Percentiles rank a stretch among this genome's conserved stretches.
Conservation (phyloP, 1,140 invertebrate genomes). For the Bombus impatiens region DNA sequence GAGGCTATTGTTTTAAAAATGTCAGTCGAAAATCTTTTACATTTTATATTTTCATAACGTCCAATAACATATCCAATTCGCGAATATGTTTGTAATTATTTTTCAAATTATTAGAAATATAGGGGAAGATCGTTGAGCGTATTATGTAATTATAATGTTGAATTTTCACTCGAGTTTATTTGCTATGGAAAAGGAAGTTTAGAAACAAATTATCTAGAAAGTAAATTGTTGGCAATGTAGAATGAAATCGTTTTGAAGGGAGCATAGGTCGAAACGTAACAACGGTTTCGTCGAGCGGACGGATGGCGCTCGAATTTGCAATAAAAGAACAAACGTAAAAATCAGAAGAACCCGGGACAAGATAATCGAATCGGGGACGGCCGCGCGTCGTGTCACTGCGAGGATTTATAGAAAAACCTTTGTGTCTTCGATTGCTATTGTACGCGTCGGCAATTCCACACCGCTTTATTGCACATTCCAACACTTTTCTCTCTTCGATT, state of each 20-base stretch:
- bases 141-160: no score
- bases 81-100: no score
- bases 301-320: not conserved
- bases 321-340: slow-evolving; percentile 20
- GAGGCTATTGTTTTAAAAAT: not conserved
- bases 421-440: slow-evolving; percentile 51
- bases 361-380: slow-evolving; percentile 52
- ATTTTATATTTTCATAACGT: no score
- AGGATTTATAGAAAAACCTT: slow-evolving; percentile 65
- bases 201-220: not conserved
- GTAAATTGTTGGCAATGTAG: not conserved
- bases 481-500: slow-evolving; percentile 47
- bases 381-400: slow-evolving; percentile 50
- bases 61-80: no score
- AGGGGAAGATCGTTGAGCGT: no score
- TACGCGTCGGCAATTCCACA: slow-evolving; percentile 32
- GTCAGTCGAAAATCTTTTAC: not conserved
- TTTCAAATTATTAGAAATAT: no score
- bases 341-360: slow-evolving; percentile 16
- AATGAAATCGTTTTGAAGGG: not conserved
- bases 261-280: not conserved
- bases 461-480: slow-evolving; percentile 67
- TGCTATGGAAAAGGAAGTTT: not conserved
- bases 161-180: no score
- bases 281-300: not conserved